These are phyloP conservation scores for Lagocephalus sceleratus DNA, from an alignment of 2,797 vertebrate species.

Conservation along the genomic window DNA sequence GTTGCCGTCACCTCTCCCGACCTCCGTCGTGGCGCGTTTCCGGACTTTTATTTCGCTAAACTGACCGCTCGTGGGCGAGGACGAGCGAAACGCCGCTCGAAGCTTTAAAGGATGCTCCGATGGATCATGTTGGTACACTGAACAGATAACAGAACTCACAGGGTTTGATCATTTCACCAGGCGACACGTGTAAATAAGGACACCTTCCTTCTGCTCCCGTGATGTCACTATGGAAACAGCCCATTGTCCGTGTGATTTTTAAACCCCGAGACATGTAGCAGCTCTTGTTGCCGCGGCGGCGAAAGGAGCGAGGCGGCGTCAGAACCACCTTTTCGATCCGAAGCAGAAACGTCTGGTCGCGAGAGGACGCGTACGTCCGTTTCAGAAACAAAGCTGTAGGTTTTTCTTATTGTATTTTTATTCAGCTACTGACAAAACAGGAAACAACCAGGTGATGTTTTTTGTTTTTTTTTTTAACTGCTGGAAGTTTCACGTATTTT, in stretches of 20 bases:
- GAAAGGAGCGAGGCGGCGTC: constrained; percentile 13
- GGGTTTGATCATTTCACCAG: constrained; percentile 13
- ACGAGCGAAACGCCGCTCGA: neutral
- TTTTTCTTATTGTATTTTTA: constrained; percentile 76
- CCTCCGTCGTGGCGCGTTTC: too few species aligned
- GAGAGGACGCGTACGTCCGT: constrained; percentile 23
- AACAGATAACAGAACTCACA: neutral
- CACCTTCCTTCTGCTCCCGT: constrained; percentile 20
- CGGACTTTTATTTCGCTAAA: too few species aligned
- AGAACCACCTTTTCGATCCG: constrained; percentile 8
- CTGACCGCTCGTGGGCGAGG: neutral
- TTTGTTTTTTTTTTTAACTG: constrained; percentile 58
- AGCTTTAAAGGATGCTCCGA: constrained; percentile 1
- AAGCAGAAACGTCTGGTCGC: constrained; percentile 6
- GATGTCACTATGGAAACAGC: constrained; percentile 40
- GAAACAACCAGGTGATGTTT: constrained; percentile 67
- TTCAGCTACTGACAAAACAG: constrained; percentile 66
- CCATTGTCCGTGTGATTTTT: constrained; percentile 31
- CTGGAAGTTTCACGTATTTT: constrained; percentile 75
- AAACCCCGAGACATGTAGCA: constrained; percentile 41
- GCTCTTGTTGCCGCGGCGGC: constrained; percentile 11
- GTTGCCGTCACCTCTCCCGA: too few species aligned
- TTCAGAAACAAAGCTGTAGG: constrained; percentile 59
- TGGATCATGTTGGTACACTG: constrained; percentile 9
- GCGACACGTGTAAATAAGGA: constrained; percentile 13